Evolutionary conservation across 2,113 vertebrate species (phyloP).

Genomic region (Rallus limicola): DNA sequence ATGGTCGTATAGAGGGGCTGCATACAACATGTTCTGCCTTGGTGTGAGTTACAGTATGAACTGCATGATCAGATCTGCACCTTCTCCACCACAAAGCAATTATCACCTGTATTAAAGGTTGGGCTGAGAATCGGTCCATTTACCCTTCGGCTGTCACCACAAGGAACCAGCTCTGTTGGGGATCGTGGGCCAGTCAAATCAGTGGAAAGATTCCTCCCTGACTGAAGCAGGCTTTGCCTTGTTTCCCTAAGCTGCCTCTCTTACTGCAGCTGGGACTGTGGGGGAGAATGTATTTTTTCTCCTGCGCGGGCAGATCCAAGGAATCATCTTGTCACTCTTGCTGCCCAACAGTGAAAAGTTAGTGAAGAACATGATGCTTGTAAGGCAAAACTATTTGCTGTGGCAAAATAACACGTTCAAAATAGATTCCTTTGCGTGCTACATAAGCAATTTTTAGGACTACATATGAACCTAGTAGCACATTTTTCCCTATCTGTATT

Average conservation of each 20-base stretch:
- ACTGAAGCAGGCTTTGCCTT: background rate
- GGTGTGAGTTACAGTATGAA: accelerated
- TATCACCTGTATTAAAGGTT: background rate
- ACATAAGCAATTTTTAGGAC: slow-evolving; percentile 1
- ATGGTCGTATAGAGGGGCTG: background rate
- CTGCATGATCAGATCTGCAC: background rate
- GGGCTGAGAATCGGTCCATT: background rate
- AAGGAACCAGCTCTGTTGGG: background rate
- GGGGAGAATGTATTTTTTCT: background rate
- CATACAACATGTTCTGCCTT: accelerated
- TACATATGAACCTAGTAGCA: slow-evolving; percentile 13
- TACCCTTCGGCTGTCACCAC: background rate
- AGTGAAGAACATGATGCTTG: background rate
- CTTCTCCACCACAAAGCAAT: background rate
- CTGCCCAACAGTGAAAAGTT: background rate
- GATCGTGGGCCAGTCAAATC: background rate
- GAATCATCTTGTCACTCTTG: background rate
- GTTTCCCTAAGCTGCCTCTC: background rate
- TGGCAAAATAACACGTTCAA: slow-evolving; percentile 11
- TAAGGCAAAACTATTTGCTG: background rate
- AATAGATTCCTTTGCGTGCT: slow-evolving; percentile 6
- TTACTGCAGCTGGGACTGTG: background rate
- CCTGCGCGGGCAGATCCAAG: background rate
- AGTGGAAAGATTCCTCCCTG: background rate
- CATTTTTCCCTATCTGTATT: slow-evolving; percentile 52